A percentile compares a stretch with the other conserved stretches of the same genome.
Conservation (phyloP, 2,888 invertebrate genomes). For the Stramonita haemastoma region DNA sequence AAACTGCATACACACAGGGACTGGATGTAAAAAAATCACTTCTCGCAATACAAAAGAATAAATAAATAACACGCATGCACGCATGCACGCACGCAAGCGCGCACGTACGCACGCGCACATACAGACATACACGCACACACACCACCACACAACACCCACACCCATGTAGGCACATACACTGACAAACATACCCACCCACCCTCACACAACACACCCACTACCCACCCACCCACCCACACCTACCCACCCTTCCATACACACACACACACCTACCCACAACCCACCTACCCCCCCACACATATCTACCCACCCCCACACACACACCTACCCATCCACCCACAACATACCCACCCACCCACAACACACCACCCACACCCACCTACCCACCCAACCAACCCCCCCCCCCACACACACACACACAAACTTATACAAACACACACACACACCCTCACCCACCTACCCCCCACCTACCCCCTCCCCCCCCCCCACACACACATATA, state of each 20-base stretch:
- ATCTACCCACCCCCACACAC: background rate
- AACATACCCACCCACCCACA: constrained; percentile 1
- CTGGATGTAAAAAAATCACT: too few relatives aligned
- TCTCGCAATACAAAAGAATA: too few relatives aligned
- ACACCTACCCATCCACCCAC: background rate
- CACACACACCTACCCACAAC: background rate
- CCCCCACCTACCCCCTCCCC: too few relatives aligned
- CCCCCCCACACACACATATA: too few relatives aligned
- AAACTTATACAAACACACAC: too few relatives aligned
- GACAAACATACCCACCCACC: too few relatives aligned
- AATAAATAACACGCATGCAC: too few relatives aligned
- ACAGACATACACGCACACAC: background rate
- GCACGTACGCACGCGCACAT: background rate
- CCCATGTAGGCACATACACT: too few relatives aligned
- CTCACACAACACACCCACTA: background rate
- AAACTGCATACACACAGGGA: too few relatives aligned
- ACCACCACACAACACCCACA: too few relatives aligned
- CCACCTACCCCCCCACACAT: background rate
- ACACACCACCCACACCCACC: background rate
- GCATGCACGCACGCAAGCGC: too few relatives aligned
- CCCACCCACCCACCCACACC: too few relatives aligned
- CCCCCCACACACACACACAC: background rate
- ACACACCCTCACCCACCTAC: background rate
- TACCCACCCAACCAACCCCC: background rate
- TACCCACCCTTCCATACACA: background rate